Base-by-base conservation (phyloP, 2,113 vertebrate species). In the Microtus ochrogaster region DNA sequence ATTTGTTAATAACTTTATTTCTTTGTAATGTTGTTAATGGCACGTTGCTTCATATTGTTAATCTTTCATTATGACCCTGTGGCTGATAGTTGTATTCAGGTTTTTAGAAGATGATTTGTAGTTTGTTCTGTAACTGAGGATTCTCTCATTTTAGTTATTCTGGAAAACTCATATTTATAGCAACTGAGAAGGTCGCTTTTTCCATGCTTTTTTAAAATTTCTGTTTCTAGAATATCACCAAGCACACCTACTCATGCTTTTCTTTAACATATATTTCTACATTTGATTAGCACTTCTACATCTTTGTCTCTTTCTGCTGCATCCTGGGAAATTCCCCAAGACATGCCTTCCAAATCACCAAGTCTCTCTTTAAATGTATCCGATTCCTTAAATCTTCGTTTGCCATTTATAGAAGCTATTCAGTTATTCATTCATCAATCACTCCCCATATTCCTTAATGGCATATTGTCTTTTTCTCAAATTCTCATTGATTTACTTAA, bases 301-400 rank as follows among this genome's bases (percentile, higher is more conserved):
- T 92, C 33, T 85, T 95, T 87, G 17, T 89, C 26, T 94, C 65
- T 86, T 91, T 78, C 26, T 89, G 22, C 58, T 52, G 30, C 33
- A 68, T 92, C 41, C 33, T 85, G 41, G 82, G 12, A 82, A 82
- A 85, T 89, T 92, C 79, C 9, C 84, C 68, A 68, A 87, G 36
- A 55, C 66, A 79, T 21, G 4, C 82, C 44, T 86, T 94, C 24
- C 55, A 86, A 76, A 61, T 92, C 30, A 68, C 47, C 72, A 94
- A 79, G 89, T 89, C 36, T 86, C 16, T 90, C 61, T 94, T 94
- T 81, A 86, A 70, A 82, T 55, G 33, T 77, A 65, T 86, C 26
- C 89, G 49, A 66, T 65, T 84, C 55, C 39, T 74, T 92, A 66
- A 89, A n/a, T 68, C 73, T 95, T 84, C 36, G 79, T 79, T 94